Base-by-base conservation (phyloP, 1,140 invertebrate genomes). In the Heliconius hermathena region DNA sequence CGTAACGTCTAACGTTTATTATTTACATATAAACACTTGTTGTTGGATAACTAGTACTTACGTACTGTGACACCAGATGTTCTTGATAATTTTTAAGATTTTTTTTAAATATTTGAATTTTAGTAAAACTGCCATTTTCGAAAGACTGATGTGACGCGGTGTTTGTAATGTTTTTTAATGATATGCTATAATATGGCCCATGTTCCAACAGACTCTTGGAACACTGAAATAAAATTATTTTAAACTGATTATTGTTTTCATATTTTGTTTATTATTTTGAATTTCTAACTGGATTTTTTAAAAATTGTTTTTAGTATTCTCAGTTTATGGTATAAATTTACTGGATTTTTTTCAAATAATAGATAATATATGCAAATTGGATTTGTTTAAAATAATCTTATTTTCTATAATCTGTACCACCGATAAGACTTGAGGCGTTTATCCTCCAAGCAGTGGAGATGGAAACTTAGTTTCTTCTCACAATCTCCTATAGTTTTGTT, bases 391-490 rank as follows among this genome's bases (percentile, higher is more conserved):
- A 66, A 66, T 66, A 29, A 13, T 66, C n/a, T 66, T 66, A 16
- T 29, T 29, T 66, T 29, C 6, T 70, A 46, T 22, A 54, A 46
- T 66, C 72, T 80, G 81, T 74, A 84, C 79, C 83, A 82, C 79
- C 79, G 79, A 83, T 73, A 83, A 82, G 83, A 84, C 85, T 78
- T 76, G 80, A 83, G 84, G 84, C 76, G 71, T 33, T 78, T 52
- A 83, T 80, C 83, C 84, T 84, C 78, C 73, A 57, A 85, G 83
- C 73, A 66, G 78, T 72, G 72, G 78, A 84, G 83, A 81, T 75
- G 71, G 82, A 88, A 89, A 89, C 87, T 81, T 84, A 86, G 87
- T 88, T 85, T 89, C 85, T n/a, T 73, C 73, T 70, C 71, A 71
- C 13, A 81, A 73, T 82, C 81, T 81, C 81, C 74, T 81, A 46